phyloP scores from a whole-genome alignment of 2,888 invertebrate species.

The Pantelozetes paolii region DNA sequence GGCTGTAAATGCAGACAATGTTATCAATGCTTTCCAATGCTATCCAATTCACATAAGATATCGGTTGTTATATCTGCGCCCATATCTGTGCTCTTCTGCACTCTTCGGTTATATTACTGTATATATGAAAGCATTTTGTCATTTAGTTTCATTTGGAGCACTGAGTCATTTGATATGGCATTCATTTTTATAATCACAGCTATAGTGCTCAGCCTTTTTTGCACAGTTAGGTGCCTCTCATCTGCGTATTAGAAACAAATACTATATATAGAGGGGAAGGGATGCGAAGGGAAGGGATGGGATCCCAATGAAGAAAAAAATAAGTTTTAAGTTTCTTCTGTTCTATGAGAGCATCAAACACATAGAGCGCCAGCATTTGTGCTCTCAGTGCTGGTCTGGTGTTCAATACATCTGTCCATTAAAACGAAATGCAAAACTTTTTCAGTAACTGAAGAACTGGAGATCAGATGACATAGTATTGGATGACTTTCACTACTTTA shows the following conservation, averaged over 20 bases:
- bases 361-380: background rate
- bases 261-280: conserved; percentile 27
- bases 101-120: background rate
- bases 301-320: background rate
- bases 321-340: conserved; percentile 21
- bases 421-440: conserved; percentile 32
- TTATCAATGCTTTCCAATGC: too few relatives aligned
- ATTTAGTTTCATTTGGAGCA: conserved; percentile 28
- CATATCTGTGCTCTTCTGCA: background rate
- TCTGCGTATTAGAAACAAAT: conserved; percentile 13
- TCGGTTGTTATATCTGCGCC: background rate
- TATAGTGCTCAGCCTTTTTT: conserved; percentile 5
- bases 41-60: conserved; percentile 16
- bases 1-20: conserved; percentile 25
- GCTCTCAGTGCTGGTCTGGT: background rate
- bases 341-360: background rate
- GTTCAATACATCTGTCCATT: conserved; percentile 30
- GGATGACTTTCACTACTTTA: conserved; percentile 10
- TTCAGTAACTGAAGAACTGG: conserved; percentile 13
- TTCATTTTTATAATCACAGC: conserved; percentile 28
- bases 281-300: background rate
- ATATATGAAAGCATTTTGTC: conserved; percentile 32
- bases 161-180: conserved; percentile 22
- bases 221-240: background rate
- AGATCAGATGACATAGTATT: conserved; percentile 27